A percentile compares a stretch with the other conserved stretches of the same genome.
phyloP scores from a whole-genome alignment of 2,888 invertebrate species.

The Lepetodrilus schrolli region DNA sequence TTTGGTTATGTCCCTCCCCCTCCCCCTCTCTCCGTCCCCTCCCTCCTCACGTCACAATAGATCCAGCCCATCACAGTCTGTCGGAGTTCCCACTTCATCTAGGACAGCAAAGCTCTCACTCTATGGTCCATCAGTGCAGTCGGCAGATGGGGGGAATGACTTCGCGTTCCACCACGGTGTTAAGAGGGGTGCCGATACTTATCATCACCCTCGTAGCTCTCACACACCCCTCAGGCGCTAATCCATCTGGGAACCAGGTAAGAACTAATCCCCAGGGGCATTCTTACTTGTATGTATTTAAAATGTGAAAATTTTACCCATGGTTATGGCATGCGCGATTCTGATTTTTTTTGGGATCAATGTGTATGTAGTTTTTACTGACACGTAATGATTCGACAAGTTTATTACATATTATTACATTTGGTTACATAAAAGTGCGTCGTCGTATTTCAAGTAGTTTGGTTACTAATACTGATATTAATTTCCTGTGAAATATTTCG shows the following conservation, averaged over 20 bases:
- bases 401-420: no score
- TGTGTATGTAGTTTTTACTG: no score
- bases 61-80: not conserved
- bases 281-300: no score
- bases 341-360: no score
- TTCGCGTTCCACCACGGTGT: not conserved
- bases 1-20: not conserved
- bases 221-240: not conserved
- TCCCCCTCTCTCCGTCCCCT: not conserved
- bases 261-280: no score
- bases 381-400: no score
- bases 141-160: not conserved
- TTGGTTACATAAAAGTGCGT: no score
- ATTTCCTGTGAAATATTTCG: no score
- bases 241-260: not conserved
- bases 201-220: not conserved
- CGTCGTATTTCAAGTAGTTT: no score
- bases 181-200: not conserved
- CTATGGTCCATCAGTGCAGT: not conserved
- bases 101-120: not conserved
- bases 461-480: no score
- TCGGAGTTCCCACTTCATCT: not conserved
- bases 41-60: constrained; percentile 1
- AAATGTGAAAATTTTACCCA: no score
- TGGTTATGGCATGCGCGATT: no score